Percentiles rank a stretch among this genome's conserved stretches.
phyloP scores from a whole-genome alignment of 2,888 invertebrate genomes.

The Volucella zonaria region DNA sequence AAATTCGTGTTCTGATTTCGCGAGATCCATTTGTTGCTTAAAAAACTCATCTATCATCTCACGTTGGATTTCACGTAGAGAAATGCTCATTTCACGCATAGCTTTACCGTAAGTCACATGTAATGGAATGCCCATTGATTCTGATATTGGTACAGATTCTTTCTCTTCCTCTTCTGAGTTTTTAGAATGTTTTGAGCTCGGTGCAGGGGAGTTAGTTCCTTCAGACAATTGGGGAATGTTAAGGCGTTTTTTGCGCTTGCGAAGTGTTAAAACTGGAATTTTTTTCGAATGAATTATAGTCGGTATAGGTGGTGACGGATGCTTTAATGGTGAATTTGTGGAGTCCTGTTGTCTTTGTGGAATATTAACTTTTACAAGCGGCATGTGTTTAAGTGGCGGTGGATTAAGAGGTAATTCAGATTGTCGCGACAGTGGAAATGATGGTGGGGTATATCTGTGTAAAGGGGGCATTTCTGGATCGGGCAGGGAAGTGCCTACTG shows the following conservation, averaged over 20 bases:
- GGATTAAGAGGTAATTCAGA: conserved; percentile 51
- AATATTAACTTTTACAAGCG: conserved; percentile 57
- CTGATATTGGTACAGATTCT: conserved; percentile 27
- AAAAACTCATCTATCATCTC: conserved; percentile 80
- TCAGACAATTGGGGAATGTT: conserved; percentile 63
- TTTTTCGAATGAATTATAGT: conserved; percentile 36
- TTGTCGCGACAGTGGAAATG: conserved; percentile 59
- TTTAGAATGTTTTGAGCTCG: conserved; percentile 47
- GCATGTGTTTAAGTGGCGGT: conserved; percentile 62
- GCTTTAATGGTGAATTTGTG: conserved; percentile 21
- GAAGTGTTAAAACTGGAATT: conserved; percentile 60
- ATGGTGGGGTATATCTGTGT: conserved; percentile 58
- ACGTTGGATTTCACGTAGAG: conserved; percentile 78
- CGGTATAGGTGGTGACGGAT: conserved; percentile 14
- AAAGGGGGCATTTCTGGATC: conserved; percentile 54
- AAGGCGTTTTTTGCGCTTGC: conserved; percentile 70
- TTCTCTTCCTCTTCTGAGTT: conserved; percentile 52
- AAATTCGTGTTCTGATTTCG: conserved; percentile 80
- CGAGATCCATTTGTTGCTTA: conserved; percentile 79
- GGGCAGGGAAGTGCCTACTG: neutral
- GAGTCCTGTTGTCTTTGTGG: conserved; percentile 68
- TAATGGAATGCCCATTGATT: conserved; percentile 58
- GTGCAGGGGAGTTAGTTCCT: conserved; percentile 53
- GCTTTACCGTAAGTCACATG: conserved; percentile 77
- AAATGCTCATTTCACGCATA: conserved; percentile 78